Evolutionary conservation across 2,888 invertebrate species (phyloP), one percentile per base, ranked within the genome.

Genomic region (Netelia fuscicornis): DNA sequence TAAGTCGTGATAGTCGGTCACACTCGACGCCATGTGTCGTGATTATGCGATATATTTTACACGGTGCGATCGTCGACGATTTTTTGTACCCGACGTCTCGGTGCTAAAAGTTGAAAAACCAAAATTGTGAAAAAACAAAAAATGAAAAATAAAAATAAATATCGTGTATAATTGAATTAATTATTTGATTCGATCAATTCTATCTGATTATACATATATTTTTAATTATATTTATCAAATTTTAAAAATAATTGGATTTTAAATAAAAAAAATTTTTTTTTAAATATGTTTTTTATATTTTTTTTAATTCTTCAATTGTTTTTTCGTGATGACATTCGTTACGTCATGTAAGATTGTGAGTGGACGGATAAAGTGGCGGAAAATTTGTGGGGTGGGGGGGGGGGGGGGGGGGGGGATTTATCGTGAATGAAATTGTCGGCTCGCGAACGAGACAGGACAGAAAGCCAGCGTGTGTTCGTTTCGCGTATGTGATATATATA

Each of bases 391-490:
- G 56, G n/a, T n/a, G 20, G 56, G 20, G 56, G 17, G 17, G 17
- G 17, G 17, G 17, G 11, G 1, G 56, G n/a, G 2, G 20, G 56
- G 20, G 56, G 17, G 17, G 17, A 17, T 56, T 56, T n/a, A 9
- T 20, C 20, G 56, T 37, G 30, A 68, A 68, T 48, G 52, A 68
- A 23, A 56, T 68, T 52, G 23, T 48, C 44, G 67, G 52, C 23
- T 2, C 48, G 8, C 17, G 17, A 72, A 1, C 56, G 58, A 56
- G 42, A 9, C 37, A 25, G 6, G 6, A 56, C n/a, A 20, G n/a
- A 6, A n/a, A 56, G 56, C 56, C 56, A 56, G 56, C 2, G 20
- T 56, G 56, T 0, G 17, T 17, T 56, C 56, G 56, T 20, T 56
- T 2, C 17, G 20, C 20, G 17, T 8, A n/a, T 56, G 30, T 30